Evolutionary conservation across 2,797 vertebrate genomes (phyloP), one percentile per base, ranked within the genome.

Genomic region (Furcifer pardalis): DNA sequence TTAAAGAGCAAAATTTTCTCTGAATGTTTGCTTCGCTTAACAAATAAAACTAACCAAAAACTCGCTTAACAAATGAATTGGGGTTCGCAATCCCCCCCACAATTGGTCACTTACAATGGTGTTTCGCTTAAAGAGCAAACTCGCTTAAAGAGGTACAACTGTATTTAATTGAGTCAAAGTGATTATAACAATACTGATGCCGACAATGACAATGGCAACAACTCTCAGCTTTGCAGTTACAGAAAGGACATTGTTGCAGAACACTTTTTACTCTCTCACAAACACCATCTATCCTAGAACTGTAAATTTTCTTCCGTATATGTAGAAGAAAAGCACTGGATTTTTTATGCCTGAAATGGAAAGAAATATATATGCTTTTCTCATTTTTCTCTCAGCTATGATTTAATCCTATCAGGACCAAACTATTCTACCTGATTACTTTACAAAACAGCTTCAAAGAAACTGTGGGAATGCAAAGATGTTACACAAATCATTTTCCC

Each of bases 391-490:
- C 83, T 63, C 69, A 21, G 7, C 68, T 42, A 82, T 5, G 63
- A 79, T 84, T 82, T 40, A 86, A n/a, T 5, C 79, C 74, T 44
- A 42, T 40, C 72, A 77, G 85, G 84, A 83, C 12, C 27, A 60
- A 60, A 17, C 84, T 69, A 74, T 17, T 23, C 79, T 82, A 65
- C 77, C 19, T 23, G 66, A 86, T 65, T 37, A 81, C 40, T 82
- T 91, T 88, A 71, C 30, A 86, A 4, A 49, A 74, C n/a, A 79
- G 35, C 21, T 88, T 86, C 84, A 86, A 90, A 84, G 60, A 77
- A 80, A 32, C 0, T 1, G 84, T 49, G 1, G 69, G 46, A 88
- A 74, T 27, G 49, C 75, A 86, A 89, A 90, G 68, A 21, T 73
- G 37, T 75, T 10, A 82, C 79, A 60, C 73, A 91, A 89, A 79